Base-by-base conservation (phyloP, 2,113 vertebrate genomes). In the Psophia crepitans region DNA sequence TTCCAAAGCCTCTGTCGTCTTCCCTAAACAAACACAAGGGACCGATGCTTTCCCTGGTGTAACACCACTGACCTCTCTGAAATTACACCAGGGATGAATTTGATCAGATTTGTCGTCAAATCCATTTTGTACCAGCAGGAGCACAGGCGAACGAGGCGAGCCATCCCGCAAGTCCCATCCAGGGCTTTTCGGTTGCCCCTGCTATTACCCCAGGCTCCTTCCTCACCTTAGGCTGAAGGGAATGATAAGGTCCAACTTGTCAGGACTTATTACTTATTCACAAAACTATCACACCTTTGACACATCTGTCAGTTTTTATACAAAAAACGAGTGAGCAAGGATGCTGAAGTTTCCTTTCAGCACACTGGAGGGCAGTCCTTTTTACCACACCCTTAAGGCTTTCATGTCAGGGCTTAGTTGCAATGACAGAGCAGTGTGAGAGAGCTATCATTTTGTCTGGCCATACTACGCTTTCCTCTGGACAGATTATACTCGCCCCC, bases 251-350 rank as follows among this genome's bases (percentile, higher is more conserved):
- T 97, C 97, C 93, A 94, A 84, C 97, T 98, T 98, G 98, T 98
- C 98, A 98, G 96, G 96, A 93, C 92, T 93, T 92, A 96, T 98
- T 98, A 98, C 93, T 97, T 97, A 97, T 95, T 97, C 96, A 94
- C 64, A 19, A 97, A 96, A 97, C 83, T 93, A 93, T 98, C 97
- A 94, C 96, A 98, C 98, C 98, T 98, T 97, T 98, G 98, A 98
- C 98, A 98, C 93, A 97, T 95, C 98, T 98, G 98, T 98, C 98
- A 98, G 96, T 96, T 97, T 98, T 98, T 96, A 98, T 97, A 98
- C 91, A 90, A 97, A 98, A 98, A 97, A 58, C 63, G 96, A 97
- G 97, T 97, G 96, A 98, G 94, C 95, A 97, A 94, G 93, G 91
- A 95, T 94, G 97, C 93, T 97, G 97, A 97, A 96, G 92, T 97